Base-by-base conservation (phyloP, 2,797 vertebrate genomes). In the Halcyon leucocephala region DNA sequence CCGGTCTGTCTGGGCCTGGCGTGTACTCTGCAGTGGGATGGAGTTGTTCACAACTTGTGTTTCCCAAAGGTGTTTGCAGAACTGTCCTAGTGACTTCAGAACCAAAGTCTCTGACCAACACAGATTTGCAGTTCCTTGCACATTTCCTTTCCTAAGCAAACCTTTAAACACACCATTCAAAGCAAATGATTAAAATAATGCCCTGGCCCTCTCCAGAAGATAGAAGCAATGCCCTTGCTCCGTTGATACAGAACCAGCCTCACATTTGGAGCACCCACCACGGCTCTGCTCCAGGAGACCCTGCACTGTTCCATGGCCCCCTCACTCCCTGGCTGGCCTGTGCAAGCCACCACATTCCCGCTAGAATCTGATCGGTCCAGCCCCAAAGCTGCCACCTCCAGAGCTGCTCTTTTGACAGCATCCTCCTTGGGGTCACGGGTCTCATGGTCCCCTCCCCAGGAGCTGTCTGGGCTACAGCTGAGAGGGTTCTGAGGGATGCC, bases 11-110 rank as follows among this genome's bases (percentile, higher is more conserved):
- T 14, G 18, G 71, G 62, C 67, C 70, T 6, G 48, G 12, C 0
- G 1, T 5, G 11, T 0, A 18, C 1, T 6, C 52, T 9, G 67
- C 29, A 41, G 19, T 0, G 4, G 79, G 44, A 29, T 2, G 14
- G 71, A n/a, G n/a, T 67, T 15, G 16, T 44, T 33, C 78, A 39
- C 35, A 9, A 2, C 61, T 25, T 35, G 3, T 13, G 7, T 33
- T 57, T 44, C 44, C 33, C 20, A 0, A 31, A 57, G 39, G 7
- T 3, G 0, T 51, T n/a, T 51, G 72, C 48, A 82, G 48, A 90
- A 33, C 15, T 17, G 58, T 18, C 58, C 52, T 1, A 9, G 22
- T 64, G 49, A 28, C 28, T 67, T 24, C 49, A 33, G 57, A 54
- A 42, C 41, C 26, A 5, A 77, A 92, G 17, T 8, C 26, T 51